A percentile compares a stretch with the other conserved stretches of the same genome.
Evolutionary conservation across 2,113 vertebrate genomes (phyloP).

Genomic region (Caracal caracal): DNA sequence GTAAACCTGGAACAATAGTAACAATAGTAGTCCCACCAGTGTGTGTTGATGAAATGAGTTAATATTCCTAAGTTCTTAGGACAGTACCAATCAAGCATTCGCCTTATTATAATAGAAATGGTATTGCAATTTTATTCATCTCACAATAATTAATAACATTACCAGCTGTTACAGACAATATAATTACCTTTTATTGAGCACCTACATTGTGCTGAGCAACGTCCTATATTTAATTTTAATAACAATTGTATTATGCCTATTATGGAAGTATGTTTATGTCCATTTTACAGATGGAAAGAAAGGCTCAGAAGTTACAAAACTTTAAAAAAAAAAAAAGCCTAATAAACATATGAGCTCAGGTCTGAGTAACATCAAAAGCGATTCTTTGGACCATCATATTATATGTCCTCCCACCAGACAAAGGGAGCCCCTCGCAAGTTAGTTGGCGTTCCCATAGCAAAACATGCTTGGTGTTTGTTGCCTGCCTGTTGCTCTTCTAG

Average conservation of each 20-base stretch:
- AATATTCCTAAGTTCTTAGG: background rate
- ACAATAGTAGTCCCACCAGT: background rate
- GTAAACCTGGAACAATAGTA: background rate
- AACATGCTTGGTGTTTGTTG: background rate
- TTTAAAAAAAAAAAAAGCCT: background rate
- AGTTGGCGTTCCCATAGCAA: background rate
- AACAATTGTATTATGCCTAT: background rate
- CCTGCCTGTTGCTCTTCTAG: background rate
- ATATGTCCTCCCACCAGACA: background rate
- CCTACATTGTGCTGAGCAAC: background rate
- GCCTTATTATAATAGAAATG: background rate
- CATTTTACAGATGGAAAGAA: conserved; percentile 36
- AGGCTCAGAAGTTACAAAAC: background rate
- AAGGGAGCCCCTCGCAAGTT: background rate
- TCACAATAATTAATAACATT: background rate
- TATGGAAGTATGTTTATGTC: background rate
- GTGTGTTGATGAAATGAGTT: background rate
- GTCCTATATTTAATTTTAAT: background rate
- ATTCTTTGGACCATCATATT: background rate
- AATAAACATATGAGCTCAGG: background rate
- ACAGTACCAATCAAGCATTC: background rate
- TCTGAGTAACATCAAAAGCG: background rate
- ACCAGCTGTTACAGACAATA: background rate
- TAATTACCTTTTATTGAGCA: background rate
- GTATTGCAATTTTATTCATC: background rate